These are phyloP conservation scores for Drosophila tristis DNA, from an alignment of 1,140 invertebrate species.

Conservation along the genomic window DNA sequence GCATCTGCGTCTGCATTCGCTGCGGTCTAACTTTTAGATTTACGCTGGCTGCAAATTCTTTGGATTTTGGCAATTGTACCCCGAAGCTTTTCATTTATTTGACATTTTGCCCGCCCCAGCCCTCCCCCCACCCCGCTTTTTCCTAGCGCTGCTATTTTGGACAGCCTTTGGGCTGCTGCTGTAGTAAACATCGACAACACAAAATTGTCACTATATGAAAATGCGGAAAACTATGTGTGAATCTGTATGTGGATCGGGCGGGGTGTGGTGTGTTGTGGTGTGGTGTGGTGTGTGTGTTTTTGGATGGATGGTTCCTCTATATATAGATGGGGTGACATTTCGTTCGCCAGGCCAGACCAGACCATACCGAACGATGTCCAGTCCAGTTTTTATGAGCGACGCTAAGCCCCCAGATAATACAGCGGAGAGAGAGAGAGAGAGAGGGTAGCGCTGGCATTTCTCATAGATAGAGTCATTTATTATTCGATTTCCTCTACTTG, in stretches of 20 bases:
- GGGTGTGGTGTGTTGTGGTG: conserved; percentile 17
- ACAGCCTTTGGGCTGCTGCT: conserved; percentile 41
- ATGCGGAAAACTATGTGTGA: conserved; percentile 77
- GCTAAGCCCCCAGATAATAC: conserved; percentile 51
- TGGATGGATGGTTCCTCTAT: conserved; percentile 52
- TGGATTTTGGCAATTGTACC: conserved; percentile 75
- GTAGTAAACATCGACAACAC: conserved; percentile 58
- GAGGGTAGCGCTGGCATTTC: conserved; percentile 6
- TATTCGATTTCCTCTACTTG: too few species aligned
- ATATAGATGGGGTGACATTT: conserved; percentile 76
- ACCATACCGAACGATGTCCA: conserved; percentile 65
- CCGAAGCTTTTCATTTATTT: conserved; percentile 67
- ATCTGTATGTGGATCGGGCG: conserved; percentile 46
- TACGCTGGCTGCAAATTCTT: conserved; percentile 68
- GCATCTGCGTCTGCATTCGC: conserved; percentile 28
- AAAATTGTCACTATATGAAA: conserved; percentile 78
- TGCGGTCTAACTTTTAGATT: conserved; percentile 60
- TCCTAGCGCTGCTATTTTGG: conserved; percentile 60
- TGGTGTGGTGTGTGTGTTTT: conserved; percentile 3
- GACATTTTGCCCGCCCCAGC: conserved; percentile 28
- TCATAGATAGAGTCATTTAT: conserved; percentile 3
- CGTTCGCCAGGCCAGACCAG: conserved; percentile 35
- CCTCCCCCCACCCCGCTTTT: conserved; percentile 1
- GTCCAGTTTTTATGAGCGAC: conserved; percentile 59
- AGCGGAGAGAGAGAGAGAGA: conserved; percentile 2